These are phyloP conservation scores for Eilema depressum DNA, from an alignment of 2,888 invertebrate genomes.

Conservation along the genomic window DNA sequence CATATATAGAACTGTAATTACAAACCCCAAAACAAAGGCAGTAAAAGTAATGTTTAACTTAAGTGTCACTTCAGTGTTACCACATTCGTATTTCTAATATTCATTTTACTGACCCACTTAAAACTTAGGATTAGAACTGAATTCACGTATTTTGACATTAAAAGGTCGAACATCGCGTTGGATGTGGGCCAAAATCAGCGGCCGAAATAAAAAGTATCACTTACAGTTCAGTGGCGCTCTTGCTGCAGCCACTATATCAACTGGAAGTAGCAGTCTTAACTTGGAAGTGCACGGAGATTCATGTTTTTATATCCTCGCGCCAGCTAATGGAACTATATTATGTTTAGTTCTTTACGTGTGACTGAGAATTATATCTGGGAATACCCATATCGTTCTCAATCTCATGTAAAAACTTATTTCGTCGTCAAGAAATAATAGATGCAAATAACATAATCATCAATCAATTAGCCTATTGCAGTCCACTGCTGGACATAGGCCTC, in stretches of 20 bases:
- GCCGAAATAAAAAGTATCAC: conserved; percentile 45
- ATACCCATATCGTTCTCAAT: not conserved
- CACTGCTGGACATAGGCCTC: too few species aligned
- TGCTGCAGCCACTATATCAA: not conserved
- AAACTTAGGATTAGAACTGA: conserved; percentile 39
- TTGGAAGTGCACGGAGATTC: not conserved
- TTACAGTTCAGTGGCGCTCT: conserved; percentile 19
- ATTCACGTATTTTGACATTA: conserved; percentile 46
- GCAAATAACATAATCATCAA: not conserved
- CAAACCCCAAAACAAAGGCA: conserved; percentile 16
- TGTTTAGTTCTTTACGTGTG: not conserved
- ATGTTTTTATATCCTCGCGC: not conserved
- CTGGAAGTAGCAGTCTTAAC: not conserved
- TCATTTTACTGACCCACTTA: conserved; percentile 38
- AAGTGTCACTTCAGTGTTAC: conserved; percentile 24
- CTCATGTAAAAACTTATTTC: not conserved
- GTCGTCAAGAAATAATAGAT: not conserved
- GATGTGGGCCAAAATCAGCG: conserved; percentile 38
- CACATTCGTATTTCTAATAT: conserved; percentile 32
- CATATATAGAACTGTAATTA: conserved; percentile 1
- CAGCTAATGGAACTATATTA: not conserved
- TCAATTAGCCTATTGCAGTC: too few species aligned
- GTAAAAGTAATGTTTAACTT: conserved; percentile 38
- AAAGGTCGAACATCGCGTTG: conserved; percentile 44
- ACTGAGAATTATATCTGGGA: too few species aligned